Evolutionary conservation across 2,888 invertebrate genomes (phyloP).

Genomic region (Andrena bucephala): DNA sequence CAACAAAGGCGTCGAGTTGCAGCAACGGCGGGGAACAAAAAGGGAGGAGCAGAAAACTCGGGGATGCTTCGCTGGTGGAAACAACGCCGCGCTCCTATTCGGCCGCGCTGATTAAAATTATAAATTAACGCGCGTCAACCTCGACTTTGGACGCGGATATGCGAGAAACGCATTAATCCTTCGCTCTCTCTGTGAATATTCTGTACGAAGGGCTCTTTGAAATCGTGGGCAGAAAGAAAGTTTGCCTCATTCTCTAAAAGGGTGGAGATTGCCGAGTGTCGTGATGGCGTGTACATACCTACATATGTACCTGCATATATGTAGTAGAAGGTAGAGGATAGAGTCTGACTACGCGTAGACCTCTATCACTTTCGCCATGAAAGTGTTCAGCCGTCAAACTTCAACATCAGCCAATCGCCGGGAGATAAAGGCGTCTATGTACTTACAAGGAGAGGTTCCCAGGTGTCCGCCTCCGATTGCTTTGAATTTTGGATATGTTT

Average conservation of each 20-base stretch:
- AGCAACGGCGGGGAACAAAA: not conserved
- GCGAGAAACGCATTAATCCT: conserved; percentile 3
- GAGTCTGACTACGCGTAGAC: not conserved
- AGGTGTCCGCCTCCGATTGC: too few relatives aligned
- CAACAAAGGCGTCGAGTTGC: conserved; percentile 28
- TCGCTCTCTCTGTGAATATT: not conserved
- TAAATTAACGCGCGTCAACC: conserved; percentile 61
- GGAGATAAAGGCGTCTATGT: not conserved
- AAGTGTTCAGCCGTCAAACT: not conserved
- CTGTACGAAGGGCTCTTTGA: not conserved
- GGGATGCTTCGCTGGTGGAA: conserved; percentile 5
- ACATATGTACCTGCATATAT: too few relatives aligned
- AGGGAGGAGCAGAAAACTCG: not conserved
- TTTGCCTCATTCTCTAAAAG: too few relatives aligned
- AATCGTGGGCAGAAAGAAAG: not conserved
- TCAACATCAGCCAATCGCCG: not conserved
- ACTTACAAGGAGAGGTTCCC: too few relatives aligned
- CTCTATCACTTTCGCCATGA: not conserved
- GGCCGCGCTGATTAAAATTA: conserved; percentile 68
- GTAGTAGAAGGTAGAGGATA: too few relatives aligned
- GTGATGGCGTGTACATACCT: too few relatives aligned
- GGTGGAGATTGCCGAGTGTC: too few relatives aligned
- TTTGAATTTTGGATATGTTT: too few relatives aligned
- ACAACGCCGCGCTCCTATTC: conserved; percentile 12
- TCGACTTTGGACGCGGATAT: conserved; percentile 5